Conservation (phyloP, 2,888 invertebrate genomes). For the Cephus spinipes region DNA sequence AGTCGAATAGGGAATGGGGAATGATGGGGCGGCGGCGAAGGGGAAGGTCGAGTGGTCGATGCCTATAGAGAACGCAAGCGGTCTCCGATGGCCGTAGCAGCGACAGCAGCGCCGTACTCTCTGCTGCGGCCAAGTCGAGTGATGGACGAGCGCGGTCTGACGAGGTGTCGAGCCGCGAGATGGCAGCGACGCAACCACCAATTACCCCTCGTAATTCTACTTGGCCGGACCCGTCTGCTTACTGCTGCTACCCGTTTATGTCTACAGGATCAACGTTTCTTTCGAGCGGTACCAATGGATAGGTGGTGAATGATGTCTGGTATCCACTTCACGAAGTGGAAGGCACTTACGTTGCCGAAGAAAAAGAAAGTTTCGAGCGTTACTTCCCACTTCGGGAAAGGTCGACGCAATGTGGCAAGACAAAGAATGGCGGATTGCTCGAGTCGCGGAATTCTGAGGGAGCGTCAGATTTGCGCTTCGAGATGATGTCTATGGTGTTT, state of each 20-base stretch:
- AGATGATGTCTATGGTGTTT: neutral
- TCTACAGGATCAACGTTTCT: constrained; percentile 35
- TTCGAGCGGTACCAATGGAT: constrained; percentile 6
- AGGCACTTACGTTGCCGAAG: neutral
- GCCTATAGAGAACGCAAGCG: constrained; percentile 4
- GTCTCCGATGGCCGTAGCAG: neutral
- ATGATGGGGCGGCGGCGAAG: constrained; percentile 10
- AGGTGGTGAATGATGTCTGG: neutral
- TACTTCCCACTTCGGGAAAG: neutral
- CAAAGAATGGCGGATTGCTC: neutral
- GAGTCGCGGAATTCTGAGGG: neutral
- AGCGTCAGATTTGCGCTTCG: neutral
- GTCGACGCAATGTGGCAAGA: neutral
- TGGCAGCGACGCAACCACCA: constrained; percentile 39
- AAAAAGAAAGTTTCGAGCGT: neutral
- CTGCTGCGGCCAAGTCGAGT: constrained; percentile 26
- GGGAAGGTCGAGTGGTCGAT: constrained; percentile 4
- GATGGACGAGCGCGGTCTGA: constrained; percentile 37
- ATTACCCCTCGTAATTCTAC: constrained; percentile 40
- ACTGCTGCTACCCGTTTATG: constrained; percentile 25
- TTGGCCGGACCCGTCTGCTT: constrained; percentile 10
- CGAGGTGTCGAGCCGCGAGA: constrained; percentile 44
- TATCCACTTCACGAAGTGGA: neutral
- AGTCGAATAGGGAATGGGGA: constrained; percentile 17
- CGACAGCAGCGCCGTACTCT: constrained; percentile 23